Conservation (phyloP, 1,140 invertebrate genomes). For the Drosophila nikananu region DNA sequence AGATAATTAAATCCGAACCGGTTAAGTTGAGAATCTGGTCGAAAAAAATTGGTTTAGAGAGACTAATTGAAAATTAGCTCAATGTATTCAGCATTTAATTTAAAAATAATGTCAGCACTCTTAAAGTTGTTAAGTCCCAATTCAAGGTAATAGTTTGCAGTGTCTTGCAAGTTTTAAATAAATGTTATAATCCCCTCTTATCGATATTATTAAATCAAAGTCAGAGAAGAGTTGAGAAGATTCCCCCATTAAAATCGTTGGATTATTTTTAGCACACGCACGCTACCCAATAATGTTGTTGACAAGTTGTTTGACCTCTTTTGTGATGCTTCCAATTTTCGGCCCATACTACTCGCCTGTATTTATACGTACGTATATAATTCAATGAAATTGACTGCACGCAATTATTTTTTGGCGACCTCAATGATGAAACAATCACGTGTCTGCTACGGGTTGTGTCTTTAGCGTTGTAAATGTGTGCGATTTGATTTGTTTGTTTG, state of each 20-base stretch:
- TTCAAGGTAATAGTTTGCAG: background rate
- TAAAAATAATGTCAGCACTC: background rate
- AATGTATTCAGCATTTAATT: constrained; percentile 2
- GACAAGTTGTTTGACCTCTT: constrained; percentile 43
- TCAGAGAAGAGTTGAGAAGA: background rate
- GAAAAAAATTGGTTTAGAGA: background rate
- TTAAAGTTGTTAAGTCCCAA: background rate
- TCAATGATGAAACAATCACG: constrained; percentile 56
- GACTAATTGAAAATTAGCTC: constrained; percentile 2
- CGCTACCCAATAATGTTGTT: constrained; percentile 18
- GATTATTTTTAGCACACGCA: constrained; percentile 11
- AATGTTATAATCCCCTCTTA: background rate
- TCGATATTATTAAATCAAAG: background rate
- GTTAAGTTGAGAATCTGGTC: constrained; percentile 2
- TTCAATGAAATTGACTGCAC: constrained; percentile 48
- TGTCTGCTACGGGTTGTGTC: constrained; percentile 24
- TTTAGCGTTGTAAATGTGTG: constrained; percentile 18
- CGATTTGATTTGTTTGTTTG: constrained; percentile 44
- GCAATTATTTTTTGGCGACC: constrained; percentile 52
- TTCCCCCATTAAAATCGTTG: background rate
- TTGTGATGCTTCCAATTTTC: constrained; percentile 8
- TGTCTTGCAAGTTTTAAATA: background rate
- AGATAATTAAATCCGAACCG: constrained; percentile 4
- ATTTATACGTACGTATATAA: constrained; percentile 15
- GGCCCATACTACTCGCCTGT: background rate